Evolutionary conservation across 2,113 vertebrate genomes (phyloP), one percentile per base, ranked within the genome.

Genomic region (Malaclemys terrapin): DNA sequence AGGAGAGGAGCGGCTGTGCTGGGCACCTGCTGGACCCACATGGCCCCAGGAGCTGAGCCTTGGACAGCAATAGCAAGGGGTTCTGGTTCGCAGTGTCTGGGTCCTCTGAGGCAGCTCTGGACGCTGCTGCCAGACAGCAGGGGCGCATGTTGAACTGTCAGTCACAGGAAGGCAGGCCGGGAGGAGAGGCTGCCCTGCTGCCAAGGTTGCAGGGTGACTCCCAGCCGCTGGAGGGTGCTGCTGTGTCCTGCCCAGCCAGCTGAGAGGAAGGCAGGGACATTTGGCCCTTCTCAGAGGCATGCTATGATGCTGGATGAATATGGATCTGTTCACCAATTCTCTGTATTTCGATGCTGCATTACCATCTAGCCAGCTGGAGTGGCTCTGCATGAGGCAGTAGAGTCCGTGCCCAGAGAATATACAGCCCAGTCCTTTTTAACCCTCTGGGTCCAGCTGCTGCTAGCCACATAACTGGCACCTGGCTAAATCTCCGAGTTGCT

Each of bases 51-150:
- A 75, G 69, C n/a, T 42, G 17, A 42, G 19, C 19, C n/a, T 8
- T 75, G n/a, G 69, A 4, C 7, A 5, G 69, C 35, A 42, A 9
- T 27, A 20, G 82, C 6, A 25, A 54, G 20, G 49, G 53, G 3
- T 0, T 0, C 47, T 29, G 6, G 35, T 56, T 85, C 54, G 84
- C 35, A 2, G 0, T 31, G 8, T 82, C 2, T 45, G 75, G 59
- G 27, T 54, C 19, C 45, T 1, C 0, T 1, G 20, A 35, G 49
- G 17, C 13, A 11, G 29, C 50, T 52, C 49, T 10, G 14, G 50
- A 50, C 27, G 45, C 45, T 6, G n/a, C n/a, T 11, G 19, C 62
- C 5, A 13, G 17, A 35, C 29, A 69, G 38, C 69, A 38, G 69
- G 17, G 17, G 69, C 8, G 10, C 62, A 69, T 45, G 9, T 75